Evolutionary conservation across 2,888 invertebrate species (phyloP), one percentile per base, ranked within the genome.

Genomic region (Celastrina argiolus): DNA sequence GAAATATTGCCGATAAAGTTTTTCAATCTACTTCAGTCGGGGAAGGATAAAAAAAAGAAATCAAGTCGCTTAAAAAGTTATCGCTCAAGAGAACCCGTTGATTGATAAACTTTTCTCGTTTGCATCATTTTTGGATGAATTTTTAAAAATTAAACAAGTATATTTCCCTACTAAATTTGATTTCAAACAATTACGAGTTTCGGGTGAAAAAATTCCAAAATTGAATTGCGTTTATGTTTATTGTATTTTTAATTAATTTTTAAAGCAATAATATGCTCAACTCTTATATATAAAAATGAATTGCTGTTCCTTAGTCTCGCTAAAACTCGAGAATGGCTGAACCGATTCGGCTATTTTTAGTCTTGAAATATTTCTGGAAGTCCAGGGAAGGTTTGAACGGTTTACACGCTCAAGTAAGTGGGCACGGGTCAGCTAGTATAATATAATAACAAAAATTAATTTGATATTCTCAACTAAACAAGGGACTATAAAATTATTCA

Each of bases 51-150:
- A 61, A 59, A 28, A 61, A 61, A 51, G 64, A 56, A 41, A 63
- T 63, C 42, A 63, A 45, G 36, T 39, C 26, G 45, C 34, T 56
- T 39, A 56, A 65, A 41, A 36, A 56, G 65, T 51, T 56, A 56
- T 36, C 56, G 34, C 64, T 51, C 22, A 56, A 56, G 22, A 56
- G 65, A 65, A 56, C 56, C 56, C 36, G 65, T 65, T 36, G 64
- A 56, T 51, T 65, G 56, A 56, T 65, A 65, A 65, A 65, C 36
- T 65, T 65, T 65, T 65, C 56, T 65, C 64, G 39, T 65, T 64
- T 56, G 36, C 64, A 42, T 56, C 61, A 61, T 64, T 65, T 65
- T 51, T 22, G 56, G 64, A 65, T 56, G 36, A 56, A 22, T 65
- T 65, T 56, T 61, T 4, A 31, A 59, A 61, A 61, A 61, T 39